These are phyloP conservation scores for Stictocephala bisonia DNA, from an alignment of 2,888 invertebrate species.

Conservation along the genomic window DNA sequence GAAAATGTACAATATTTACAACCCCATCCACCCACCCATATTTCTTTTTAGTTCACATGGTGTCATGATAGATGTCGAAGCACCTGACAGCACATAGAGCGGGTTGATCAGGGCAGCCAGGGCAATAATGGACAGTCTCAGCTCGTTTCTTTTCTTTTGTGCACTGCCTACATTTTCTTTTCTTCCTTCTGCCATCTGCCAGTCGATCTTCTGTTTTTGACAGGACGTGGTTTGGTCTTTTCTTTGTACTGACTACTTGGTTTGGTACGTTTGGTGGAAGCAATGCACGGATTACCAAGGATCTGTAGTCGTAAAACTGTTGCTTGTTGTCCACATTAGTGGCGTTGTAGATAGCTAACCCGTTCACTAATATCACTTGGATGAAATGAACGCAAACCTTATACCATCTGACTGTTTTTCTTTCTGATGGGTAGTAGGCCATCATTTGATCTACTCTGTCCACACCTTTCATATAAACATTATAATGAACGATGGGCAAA, in stretches of 20 bases:
- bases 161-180: slow-evolving; percentile 20
- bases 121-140: slow-evolving; percentile 22
- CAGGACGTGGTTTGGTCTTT: slow-evolving; percentile 7
- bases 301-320: background rate
- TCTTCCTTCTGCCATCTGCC: slow-evolving; percentile 27
- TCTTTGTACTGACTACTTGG: slow-evolving; percentile 12
- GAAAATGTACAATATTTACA: slow-evolving; percentile 7
- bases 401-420: slow-evolving; percentile 41
- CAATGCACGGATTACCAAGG: slow-evolving; percentile 2
- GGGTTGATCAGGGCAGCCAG: slow-evolving; percentile 11
- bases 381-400: slow-evolving; percentile 17
- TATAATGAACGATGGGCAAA: background rate
- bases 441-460: slow-evolving; percentile 44
- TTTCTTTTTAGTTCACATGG: background rate
- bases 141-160: slow-evolving; percentile 22
- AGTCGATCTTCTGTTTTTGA: slow-evolving; percentile 20
- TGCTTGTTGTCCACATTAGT: background rate
- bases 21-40: slow-evolving; percentile 16
- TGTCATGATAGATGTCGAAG: slow-evolving; percentile 3
- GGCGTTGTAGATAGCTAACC: slow-evolving; percentile 5
- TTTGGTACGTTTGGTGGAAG: slow-evolving; percentile 3
- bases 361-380: slow-evolving; percentile 1
- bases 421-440: slow-evolving; percentile 36
- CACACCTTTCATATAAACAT: slow-evolving; percentile 33
- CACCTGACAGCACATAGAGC: background rate